Evolutionary conservation across 53 echinoderm and acorn worm genomes (phyloP).

Genomic region (Zoroaster sp.): DNA sequence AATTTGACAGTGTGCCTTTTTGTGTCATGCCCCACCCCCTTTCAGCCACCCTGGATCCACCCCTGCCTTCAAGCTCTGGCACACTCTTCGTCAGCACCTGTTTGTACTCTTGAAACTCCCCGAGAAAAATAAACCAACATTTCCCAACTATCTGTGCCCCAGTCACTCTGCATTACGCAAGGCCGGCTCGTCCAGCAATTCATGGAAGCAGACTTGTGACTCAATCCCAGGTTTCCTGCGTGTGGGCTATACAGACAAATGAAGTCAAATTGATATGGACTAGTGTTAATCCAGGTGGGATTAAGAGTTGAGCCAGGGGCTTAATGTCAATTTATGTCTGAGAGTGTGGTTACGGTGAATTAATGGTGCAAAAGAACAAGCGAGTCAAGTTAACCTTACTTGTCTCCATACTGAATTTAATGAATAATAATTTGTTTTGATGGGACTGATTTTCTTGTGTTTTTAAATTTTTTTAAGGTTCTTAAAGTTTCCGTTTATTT

Average conservation of each 20-base stretch:
- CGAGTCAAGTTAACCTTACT: too few relatives aligned
- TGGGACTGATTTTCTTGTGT: neutral
- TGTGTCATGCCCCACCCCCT: too few relatives aligned
- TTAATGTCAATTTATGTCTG: constrained; percentile 46
- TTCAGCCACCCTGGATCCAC: neutral
- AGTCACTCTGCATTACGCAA: constrained; percentile 7
- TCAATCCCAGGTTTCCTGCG: constrained; percentile 37
- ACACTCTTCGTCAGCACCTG: too few relatives aligned
- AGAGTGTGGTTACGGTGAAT: neutral
- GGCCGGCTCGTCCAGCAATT: neutral
- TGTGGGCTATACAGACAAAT: constrained; percentile 38
- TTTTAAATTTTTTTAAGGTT: neutral
- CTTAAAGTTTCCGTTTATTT: neutral
- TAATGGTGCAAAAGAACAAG: too few relatives aligned
- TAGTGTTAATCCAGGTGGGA: constrained; percentile 51
- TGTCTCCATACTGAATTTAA: neutral
- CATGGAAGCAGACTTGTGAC: constrained; percentile 40
- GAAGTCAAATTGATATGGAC: constrained; percentile 49
- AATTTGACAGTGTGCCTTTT: neutral
- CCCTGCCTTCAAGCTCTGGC: too few relatives aligned
- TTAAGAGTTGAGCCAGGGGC: constrained; percentile 44
- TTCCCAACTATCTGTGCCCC: neutral
- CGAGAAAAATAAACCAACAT: neutral
- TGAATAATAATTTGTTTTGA: neutral
- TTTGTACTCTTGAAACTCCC: neutral